Percentiles rank a stretch among this genome's conserved stretches.
phyloP scores from a whole-genome alignment of 2,113 vertebrate genomes.

The Polypterus bichir region DNA sequence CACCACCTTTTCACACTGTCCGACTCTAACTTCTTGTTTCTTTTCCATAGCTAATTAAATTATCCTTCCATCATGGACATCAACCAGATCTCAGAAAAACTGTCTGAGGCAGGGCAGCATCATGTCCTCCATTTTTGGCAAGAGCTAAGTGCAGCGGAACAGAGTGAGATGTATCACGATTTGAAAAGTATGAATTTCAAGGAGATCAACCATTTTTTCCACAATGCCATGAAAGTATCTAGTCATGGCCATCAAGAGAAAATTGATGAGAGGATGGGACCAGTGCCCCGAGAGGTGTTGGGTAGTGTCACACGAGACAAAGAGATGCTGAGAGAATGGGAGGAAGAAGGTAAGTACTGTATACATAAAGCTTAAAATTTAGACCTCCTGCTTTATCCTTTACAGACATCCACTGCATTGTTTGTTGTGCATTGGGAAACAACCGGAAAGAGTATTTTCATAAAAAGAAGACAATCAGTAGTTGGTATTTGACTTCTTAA shows the following conservation, averaged over 20 bases:
- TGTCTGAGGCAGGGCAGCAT: conserved; percentile 56
- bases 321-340: conserved; percentile 61
- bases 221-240: conserved; percentile 50
- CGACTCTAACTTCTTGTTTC: no score
- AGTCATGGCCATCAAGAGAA: conserved; percentile 41
- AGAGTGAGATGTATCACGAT: conserved; percentile 41
- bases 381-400: no score
- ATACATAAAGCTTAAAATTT: background rate
- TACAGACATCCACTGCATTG: no score
- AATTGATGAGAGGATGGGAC: conserved; percentile 70
- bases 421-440: no score
- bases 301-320: conserved; percentile 73
- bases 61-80: conserved; percentile 43
- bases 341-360: conserved; percentile 55
- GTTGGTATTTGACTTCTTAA: no score
- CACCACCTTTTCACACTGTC: no score
- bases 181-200: conserved; percentile 60
- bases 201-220: conserved; percentile 69
- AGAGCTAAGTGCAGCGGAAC: conserved; percentile 48
- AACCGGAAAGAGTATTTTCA: no score
- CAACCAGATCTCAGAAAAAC: conserved; percentile 29
- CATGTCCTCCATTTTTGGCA: conserved; percentile 75
- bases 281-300: conserved; percentile 69
- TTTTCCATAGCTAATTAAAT: background rate
- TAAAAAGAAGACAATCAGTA: no score